A percentile compares a stretch with the other conserved stretches of the same genome.
These are phyloP conservation scores for Triplophysa yarkandensis DNA, from an alignment of 2,797 vertebrate species.

Conservation along the genomic window DNA sequence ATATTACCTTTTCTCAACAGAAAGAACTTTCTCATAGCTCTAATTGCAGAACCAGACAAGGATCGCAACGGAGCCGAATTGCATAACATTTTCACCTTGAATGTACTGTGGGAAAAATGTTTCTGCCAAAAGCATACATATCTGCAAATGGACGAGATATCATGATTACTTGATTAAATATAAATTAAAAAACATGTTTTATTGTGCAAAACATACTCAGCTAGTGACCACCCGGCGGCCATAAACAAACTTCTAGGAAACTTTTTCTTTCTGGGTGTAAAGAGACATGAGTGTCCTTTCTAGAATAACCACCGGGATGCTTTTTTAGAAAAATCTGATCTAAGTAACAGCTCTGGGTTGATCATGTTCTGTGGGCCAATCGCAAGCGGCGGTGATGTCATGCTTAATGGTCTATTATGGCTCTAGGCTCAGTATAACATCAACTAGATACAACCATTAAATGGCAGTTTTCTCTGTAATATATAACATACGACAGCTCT, in stretches of 20 bases:
- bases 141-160: not conserved
- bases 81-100: not conserved
- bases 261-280: not conserved
- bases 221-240: not conserved
- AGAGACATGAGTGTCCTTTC: slow-evolving; percentile 1
- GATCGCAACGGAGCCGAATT: not conserved
- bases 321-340: not conserved
- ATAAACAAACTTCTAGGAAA: slow-evolving; percentile 24
- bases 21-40: not conserved
- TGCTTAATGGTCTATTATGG: not conserved
- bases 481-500: not conserved
- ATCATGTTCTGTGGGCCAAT: slow-evolving; percentile 1
- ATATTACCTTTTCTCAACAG: not conserved
- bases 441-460: not conserved
- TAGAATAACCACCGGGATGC: not conserved
- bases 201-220: not conserved
- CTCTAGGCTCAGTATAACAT: not conserved
- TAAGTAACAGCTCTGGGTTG: not conserved
- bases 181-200: not conserved
- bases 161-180: slow-evolving; percentile 4
- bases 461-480: not conserved
- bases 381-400: slow-evolving; percentile 1
- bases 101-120: not conserved
- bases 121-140: not conserved
- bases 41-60: not conserved